Base-by-base conservation (phyloP, 2,888 invertebrate genomes). In the Trachelus stipa region DNA sequence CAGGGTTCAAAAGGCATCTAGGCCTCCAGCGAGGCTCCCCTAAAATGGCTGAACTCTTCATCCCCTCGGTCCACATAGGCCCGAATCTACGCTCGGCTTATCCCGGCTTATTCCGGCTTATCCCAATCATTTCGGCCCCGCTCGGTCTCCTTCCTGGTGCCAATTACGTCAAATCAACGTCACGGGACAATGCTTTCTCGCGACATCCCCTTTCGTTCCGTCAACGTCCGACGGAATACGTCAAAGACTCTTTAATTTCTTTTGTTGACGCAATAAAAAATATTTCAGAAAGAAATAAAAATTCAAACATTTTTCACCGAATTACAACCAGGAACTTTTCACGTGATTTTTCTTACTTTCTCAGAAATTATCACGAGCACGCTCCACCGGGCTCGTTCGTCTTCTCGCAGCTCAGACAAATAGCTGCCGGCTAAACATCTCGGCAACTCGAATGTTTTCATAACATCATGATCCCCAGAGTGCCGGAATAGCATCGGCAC, bases 151-250 rank as follows among this genome's bases (percentile, higher is more conserved):
- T 88, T 87, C 88, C 89, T 87, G 88, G 90, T 91, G 90, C 90
- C 91, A 91, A 91, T 91, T 91, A 91, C 89, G 87, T 86, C 91
- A 88, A 90, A 91, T 91, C 90, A 91, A 90, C 85, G 91, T 91
- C 91, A 90, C 83, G 81, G 85, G 85, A 88, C 88, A 90, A 90
- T 89, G 84, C 82, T 33, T 75, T 74, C 75, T 23, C 56, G 56
- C 56, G 56, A 56, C 56, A 1, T 56, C 56, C 56, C 56, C 56
- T 56, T 56, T 56, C 56, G 56, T 56, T 2, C 23, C 56, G 56
- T 56, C 23, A 56, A 56, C 56, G 56, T 56, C 9, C 56, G 6
- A 56, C 56, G 56, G 56, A 56, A 56, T 9, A 56, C 56, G 56
- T 56, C 56, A 56, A 23, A 56, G 56, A 56, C 56, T 23, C 56